Conservation (phyloP, 2,113 vertebrate genomes). For the Laticauda colubrina region DNA sequence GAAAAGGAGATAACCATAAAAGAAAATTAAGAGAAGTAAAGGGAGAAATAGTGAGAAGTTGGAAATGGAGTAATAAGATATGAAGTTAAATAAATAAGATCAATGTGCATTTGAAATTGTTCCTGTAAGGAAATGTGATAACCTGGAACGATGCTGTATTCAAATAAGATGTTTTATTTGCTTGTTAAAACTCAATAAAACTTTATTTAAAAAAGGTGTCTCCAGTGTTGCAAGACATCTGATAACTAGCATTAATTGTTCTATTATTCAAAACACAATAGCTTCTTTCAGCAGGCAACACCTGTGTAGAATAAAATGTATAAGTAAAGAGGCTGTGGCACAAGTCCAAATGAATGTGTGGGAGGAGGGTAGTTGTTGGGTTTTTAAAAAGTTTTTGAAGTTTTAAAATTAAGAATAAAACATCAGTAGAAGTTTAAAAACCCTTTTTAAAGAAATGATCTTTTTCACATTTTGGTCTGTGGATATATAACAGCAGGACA, state of each 20-base stretch:
- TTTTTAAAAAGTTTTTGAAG: not conserved
- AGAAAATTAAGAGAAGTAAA: too few relatives aligned
- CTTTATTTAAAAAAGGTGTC: not conserved
- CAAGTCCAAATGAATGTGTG: not conserved
- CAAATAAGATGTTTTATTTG: too few relatives aligned
- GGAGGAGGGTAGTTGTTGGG: not conserved
- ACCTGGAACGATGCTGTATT: too few relatives aligned
- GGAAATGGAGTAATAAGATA: too few relatives aligned
- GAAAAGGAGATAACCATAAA: too few relatives aligned
- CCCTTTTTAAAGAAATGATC: not conserved
- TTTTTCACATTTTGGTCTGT: not conserved
- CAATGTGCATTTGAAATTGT: too few relatives aligned
- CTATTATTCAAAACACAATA: not conserved
- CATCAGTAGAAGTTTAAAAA: not conserved
- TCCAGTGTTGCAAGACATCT: not conserved
- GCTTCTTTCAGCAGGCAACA: not conserved
- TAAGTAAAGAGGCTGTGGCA: not conserved
- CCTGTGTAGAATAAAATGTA: not conserved
- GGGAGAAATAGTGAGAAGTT: too few relatives aligned
- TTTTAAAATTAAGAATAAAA: not conserved
- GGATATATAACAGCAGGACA: not conserved
- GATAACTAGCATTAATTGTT: not conserved
- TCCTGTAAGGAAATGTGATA: too few relatives aligned
- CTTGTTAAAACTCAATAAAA: too few relatives aligned
- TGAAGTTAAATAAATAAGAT: too few relatives aligned